Conservation (phyloP, 2,113 vertebrate species). For the Tachycineta bicolor region DNA sequence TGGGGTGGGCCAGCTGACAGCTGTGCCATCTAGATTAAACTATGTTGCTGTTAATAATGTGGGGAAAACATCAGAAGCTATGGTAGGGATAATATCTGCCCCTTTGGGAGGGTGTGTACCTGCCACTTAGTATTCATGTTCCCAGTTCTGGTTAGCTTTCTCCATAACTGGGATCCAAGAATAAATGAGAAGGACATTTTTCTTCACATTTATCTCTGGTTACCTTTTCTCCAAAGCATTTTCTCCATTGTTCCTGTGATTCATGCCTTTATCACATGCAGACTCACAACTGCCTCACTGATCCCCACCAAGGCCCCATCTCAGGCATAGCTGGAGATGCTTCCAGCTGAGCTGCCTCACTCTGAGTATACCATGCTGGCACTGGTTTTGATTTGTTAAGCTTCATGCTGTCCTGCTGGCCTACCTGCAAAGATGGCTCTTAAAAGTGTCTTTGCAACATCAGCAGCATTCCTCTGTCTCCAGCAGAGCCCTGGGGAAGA, state of each 20-base stretch:
- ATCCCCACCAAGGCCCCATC: not conserved
- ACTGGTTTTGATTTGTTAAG: not conserved
- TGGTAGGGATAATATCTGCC: slow-evolving; percentile 14
- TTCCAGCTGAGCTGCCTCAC: not conserved
- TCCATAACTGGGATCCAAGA: not conserved
- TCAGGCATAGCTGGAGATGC: not conserved
- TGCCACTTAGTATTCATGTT: not conserved
- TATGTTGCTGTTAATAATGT: not conserved
- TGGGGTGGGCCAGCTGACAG: not conserved
- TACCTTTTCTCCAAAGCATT: not conserved
- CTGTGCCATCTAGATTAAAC: not conserved
- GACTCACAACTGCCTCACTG: not conserved
- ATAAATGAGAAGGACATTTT: not conserved
- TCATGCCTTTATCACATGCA: not conserved
- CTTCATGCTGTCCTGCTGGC: accelerated
- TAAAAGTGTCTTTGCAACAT: not conserved
- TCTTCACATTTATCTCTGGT: not conserved
- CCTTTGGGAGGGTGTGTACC: not conserved
- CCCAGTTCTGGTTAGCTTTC: not conserved
- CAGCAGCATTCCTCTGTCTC: not conserved
- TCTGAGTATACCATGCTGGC: accelerated
- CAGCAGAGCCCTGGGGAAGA: not conserved
- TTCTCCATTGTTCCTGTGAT: not conserved
- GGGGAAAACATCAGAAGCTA: not conserved
- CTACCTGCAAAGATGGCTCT: not conserved